Evolutionary conservation across 2,797 vertebrate genomes (phyloP), one percentile per base, ranked within the genome.

Genomic region (Limnodromus scolopaceus): DNA sequence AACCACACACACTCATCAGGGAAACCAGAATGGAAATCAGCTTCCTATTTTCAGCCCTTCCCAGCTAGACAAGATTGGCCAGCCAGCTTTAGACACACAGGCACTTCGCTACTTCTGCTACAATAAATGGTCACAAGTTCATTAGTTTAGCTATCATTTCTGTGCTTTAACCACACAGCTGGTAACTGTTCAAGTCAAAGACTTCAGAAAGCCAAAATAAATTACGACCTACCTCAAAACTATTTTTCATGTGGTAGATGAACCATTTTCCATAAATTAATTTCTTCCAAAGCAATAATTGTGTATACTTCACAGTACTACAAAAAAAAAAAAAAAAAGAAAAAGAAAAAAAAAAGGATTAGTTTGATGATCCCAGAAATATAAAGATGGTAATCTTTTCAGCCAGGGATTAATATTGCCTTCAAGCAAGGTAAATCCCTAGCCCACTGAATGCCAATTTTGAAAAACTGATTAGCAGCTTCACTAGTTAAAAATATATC

Each of bases 351-450:
- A 55, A 8, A 32, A 60, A 20, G 53, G 0, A 38, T 93, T 53
- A 57, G 10, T 49, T 89, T 71, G 45, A 61, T 55, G 46, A 82
- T 77, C 60, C 24, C 51, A 91, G 60, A 91, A 95, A 71, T 49
- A 87, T 4, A 76, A 63, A 72, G 45, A 57, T 8, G 45, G 43
- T 54, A 2, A 45, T 77, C 60, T 94, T 83, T 93, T 87, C 32
- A 91, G 64, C 34, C 75, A 68, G 41, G 39, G 55, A 87, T 89
- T 92, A 89, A 70, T 61, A 60, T 0, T 87, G 51, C n/a, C 84
- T 90, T 84, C 55, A 72, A 85, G 61, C 57, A 96, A 89, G 55
- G 77, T 68, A 93, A 92, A 92, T 88, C 91, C 38, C 57, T 69
- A 68, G 24, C 51, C 60, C 51, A 72, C 16, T 36, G 58, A 86